Percentiles rank a stretch among this genome's conserved stretches.
These are phyloP conservation scores for Pogonomyrmex barbatus DNA, from an alignment of 1,140 invertebrate genomes.

Conservation along the genomic window DNA sequence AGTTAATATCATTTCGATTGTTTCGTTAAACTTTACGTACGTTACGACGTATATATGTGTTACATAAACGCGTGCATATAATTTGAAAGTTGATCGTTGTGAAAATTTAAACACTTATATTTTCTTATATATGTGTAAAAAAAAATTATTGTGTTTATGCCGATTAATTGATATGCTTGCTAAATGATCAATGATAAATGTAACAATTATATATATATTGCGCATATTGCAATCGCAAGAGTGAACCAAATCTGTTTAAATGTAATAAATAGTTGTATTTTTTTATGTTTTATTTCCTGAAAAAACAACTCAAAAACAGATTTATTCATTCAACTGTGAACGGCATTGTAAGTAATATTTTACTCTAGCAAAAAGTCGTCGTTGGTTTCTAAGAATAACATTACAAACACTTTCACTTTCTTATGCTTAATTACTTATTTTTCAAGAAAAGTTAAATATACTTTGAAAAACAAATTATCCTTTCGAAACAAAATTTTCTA, in stretches of 20 bases:
- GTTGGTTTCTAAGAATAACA: neutral
- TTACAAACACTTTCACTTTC: neutral
- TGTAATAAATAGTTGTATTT: constrained; percentile 13
- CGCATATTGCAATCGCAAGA: too few species aligned
- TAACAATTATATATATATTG: too few species aligned
- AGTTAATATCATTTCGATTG: neutral
- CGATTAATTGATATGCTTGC: neutral
- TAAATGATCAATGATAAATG: neutral
- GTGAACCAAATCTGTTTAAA: neutral
- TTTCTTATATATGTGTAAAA: neutral
- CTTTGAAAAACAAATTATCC: neutral
- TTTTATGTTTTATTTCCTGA: neutral
- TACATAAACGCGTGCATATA: neutral
- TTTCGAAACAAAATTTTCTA: neutral
- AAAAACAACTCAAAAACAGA: neutral
- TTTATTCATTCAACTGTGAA: neutral
- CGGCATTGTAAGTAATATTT: neutral
- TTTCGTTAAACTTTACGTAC: neutral
- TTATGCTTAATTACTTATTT: neutral
- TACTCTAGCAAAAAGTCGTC: neutral
- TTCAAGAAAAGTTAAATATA: neutral
- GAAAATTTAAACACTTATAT: neutral
- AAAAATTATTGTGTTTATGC: neutral
- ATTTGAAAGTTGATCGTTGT: neutral
- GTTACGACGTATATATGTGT: neutral